Evolutionary conservation across 2,888 invertebrate species (phyloP), one percentile per base, ranked within the genome.

Genomic region (Eupithecia pulchellata): DNA sequence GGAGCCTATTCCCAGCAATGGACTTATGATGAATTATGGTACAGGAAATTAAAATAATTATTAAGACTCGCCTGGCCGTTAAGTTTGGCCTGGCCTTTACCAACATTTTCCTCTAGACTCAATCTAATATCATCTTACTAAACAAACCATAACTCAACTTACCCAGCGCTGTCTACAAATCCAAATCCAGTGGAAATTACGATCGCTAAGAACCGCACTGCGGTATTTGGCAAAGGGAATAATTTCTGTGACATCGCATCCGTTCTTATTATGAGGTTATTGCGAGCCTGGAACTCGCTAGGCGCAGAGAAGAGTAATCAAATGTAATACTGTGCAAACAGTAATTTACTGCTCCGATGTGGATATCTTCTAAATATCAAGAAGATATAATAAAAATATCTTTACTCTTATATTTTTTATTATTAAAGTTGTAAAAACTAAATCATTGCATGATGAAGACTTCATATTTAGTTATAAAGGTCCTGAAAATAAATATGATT

Each of bases 241-340:
- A 88, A 90, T 90, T 88, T 89, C 81, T 79, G 81, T 89, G 89
- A 87, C 88, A 86, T 84, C 87, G 81, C 88, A 88, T 89, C 85
- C 85, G 81, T 89, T 87, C 88, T 86, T 84, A 85, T 86, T 85
- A 86, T 81, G 78, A 80, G 82, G 75, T 83, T 85, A 85, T 84
- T 84, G 84, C 82, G 77, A 80, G 74, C 78, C 73, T 64, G 29
- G 61, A 63, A 66, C 65, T 25, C 9, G 39, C 63, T 55, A 68
- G 63, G 66, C 66, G 62, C 34, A 63, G 69, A 42, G 62, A 67
- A 66, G 47, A 63, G 67, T 62, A 42, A 69, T 67, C 69, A 76
- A 70, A 73, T 70, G 68, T 68, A 66, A 70, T 55, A 71, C 57
- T 8, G 57, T 66, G 32, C 72, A 72, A 69, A 72, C 42, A 68